Evolutionary conservation across 2,113 vertebrate species (phyloP).

Genomic region (Pimephales promelas): DNA sequence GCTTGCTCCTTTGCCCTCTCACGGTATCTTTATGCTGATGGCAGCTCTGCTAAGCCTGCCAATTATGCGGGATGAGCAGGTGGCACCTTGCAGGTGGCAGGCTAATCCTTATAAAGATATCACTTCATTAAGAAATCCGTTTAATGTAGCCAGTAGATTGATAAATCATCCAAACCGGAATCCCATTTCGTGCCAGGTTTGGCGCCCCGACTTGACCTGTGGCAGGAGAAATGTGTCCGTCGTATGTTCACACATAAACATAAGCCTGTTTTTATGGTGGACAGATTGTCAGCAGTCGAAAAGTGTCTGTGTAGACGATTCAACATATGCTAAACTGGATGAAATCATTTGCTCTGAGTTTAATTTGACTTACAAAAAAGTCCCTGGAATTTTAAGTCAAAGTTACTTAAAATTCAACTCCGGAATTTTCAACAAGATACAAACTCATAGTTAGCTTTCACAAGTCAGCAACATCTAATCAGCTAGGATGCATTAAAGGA

Average conservation of each 20-base stretch:
- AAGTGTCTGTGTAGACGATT: not conserved
- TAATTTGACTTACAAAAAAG: constrained; percentile 43
- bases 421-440: not conserved
- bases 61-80: constrained; percentile 81
- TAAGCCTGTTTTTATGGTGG: not conserved
- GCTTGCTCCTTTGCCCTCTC: constrained; percentile 75
- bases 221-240: constrained; percentile 56
- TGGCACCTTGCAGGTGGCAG: constrained; percentile 81
- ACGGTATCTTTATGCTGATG: constrained; percentile 74
- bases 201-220: constrained; percentile 73
- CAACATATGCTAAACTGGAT: constrained; percentile 25
- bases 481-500: no score
- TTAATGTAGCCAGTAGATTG: constrained; percentile 83
- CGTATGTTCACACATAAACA: constrained; percentile 5
- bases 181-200: constrained; percentile 75
- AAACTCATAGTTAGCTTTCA: not conserved
- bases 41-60: constrained; percentile 74
- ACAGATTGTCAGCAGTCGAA: constrained; percentile 33
- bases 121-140: constrained; percentile 85
- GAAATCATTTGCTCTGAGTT: constrained; percentile 10
- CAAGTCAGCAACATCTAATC: not conserved
- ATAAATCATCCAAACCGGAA: constrained; percentile 79
- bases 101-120: constrained; percentile 84
- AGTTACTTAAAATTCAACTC: constrained; percentile 10
- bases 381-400: constrained; percentile 20